Base-by-base conservation (phyloP, 1,140 invertebrate species). In the Homarus americanus region DNA sequence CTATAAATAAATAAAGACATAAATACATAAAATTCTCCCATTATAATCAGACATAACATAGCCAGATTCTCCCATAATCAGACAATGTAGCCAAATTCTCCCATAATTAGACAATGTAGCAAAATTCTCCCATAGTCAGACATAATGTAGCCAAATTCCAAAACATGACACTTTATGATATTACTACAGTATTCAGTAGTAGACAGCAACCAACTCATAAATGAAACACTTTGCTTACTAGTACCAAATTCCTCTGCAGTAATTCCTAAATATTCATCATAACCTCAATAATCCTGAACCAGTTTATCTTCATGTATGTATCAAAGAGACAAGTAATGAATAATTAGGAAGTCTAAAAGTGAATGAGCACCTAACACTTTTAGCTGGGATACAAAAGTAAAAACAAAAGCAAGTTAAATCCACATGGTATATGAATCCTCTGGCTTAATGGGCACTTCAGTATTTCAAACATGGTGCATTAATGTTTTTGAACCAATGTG, bases 31-130 rank as follows among this genome's bases (percentile, higher is more conserved):
- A 63, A 63, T 12, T 32, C 63, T 28, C 63, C n/a, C n/a, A n/a
- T n/a, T n/a, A 69, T 69, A 12, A 32, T 69, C n/a, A 69, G n/a
- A 69, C n/a, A 4, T 32, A 69, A 69, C 32, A 69, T 34, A 69
- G 63, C 63, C 63, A 69, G 32, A 32, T 69, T 69, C 63, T n/a
- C 63, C 63, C 63, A 69, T 69, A 12, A 32, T 69, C n/a, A 69
- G n/a, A 69, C n/a, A 69, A 69, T 69, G 32, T 34, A 69, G 63
- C 63, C 63, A 69, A 69, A 32, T 69, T 69, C 63, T n/a, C 63
- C 63, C 63, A 69, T 69, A 12, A 32, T 69, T 5, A 69, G n/a
- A 69, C n/a, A 69, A 69, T 69, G 32, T 34, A 69, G 63, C 63
- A 24, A 69, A 69, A 32, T 69, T 69, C 63, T n/a, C 63, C 63